Evolutionary conservation across 1,140 invertebrate genomes (phyloP).

Genomic region (Armadillidium nasatum): DNA sequence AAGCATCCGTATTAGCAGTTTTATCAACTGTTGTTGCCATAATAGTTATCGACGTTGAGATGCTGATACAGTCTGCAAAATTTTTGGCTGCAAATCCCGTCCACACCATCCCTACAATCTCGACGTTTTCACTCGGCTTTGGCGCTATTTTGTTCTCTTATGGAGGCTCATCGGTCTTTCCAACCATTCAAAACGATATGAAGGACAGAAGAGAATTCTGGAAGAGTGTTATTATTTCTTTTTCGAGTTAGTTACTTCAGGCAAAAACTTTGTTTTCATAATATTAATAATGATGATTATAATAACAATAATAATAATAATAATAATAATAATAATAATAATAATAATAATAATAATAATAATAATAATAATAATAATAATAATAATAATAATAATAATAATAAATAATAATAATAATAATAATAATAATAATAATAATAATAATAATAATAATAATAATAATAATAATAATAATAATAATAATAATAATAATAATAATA

Average conservation of each 20-base stretch:
- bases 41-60: constrained; percentile 57
- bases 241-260: constrained; percentile 41
- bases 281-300: too few species aligned
- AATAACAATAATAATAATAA: too few species aligned
- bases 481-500: too few species aligned
- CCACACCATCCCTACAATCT: constrained; percentile 35
- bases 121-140: constrained; percentile 59
- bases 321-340: too few species aligned
- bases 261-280: too few species aligned
- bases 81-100: constrained; percentile 41
- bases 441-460: too few species aligned
- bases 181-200: constrained; percentile 64
- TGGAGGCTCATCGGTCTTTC: constrained; percentile 63
- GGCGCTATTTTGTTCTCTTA: constrained; percentile 63
- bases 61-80: constrained; percentile 51
- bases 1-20: constrained; percentile 57
- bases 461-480: too few species aligned
- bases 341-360: too few species aligned
- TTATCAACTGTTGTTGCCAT: constrained; percentile 57
- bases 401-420: too few species aligned
- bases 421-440: too few species aligned
- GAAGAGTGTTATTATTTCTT: constrained; percentile 45
- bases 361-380: too few species aligned
- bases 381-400: too few species aligned
- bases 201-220: constrained; percentile 45